A percentile compares a stretch with the other conserved stretches of the same genome.
phyloP scores from a whole-genome alignment of 2,113 vertebrate species.

The Corythaixoides concolor region DNA sequence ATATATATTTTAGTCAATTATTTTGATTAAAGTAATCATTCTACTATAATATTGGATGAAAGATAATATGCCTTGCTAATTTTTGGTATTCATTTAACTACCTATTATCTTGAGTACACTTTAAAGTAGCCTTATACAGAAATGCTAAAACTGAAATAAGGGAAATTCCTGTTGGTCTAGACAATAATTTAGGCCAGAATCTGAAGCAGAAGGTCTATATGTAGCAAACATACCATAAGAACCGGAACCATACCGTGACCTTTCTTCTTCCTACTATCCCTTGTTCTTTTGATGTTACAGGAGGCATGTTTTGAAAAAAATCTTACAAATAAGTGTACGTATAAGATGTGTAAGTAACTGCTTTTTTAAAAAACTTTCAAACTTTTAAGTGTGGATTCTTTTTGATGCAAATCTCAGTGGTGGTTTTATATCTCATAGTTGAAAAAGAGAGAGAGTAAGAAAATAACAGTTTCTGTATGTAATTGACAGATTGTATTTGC shows the following conservation, averaged over 20 bases:
- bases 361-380: background rate
- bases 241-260: background rate
- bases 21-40: background rate
- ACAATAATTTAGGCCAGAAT: background rate
- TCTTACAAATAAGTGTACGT: background rate
- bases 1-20: constrained; percentile 7
- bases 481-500: background rate
- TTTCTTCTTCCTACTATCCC: background rate
- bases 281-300: background rate
- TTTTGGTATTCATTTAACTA: background rate
- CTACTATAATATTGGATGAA: background rate
- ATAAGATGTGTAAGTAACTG: background rate
- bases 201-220: background rate
- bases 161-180: background rate
- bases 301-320: background rate
- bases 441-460: background rate
- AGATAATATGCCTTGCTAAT: background rate
- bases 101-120: background rate
- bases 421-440: background rate
- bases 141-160: background rate
- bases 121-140: background rate
- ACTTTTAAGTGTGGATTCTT: background rate
- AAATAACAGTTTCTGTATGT: background rate
- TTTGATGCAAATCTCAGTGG: background rate
- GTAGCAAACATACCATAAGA: background rate